Percentiles rank a stretch among this genome's conserved stretches.
Evolutionary conservation across 2,888 invertebrate genomes (phyloP).

Genomic region (Pristionchus arcanus): DNA sequence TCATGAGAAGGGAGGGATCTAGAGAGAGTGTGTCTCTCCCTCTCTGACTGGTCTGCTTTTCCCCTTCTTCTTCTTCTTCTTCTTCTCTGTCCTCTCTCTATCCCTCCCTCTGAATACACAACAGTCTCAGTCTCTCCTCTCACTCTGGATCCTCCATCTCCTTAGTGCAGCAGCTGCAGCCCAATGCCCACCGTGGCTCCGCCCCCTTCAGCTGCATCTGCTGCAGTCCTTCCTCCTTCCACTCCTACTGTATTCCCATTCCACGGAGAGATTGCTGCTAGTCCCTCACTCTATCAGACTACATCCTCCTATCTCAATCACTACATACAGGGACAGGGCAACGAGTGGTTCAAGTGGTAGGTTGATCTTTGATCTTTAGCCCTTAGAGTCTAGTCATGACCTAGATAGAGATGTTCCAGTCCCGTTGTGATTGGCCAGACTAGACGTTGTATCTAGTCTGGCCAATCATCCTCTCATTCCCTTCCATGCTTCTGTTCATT

Average conservation of each 20-base stretch:
- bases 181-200: slow-evolving; percentile 59
- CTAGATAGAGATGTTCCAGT: not conserved
- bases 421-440: too few species aligned
- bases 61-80: not conserved
- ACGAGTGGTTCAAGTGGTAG: slow-evolving; percentile 55
- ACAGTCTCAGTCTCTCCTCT: not conserved
- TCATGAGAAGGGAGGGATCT: not conserved
- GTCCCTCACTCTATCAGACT: slow-evolving; percentile 51
- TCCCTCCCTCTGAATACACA: slow-evolving; percentile 19
- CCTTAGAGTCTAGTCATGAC: not conserved
- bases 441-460: not conserved
- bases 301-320: slow-evolving; percentile 48
- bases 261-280: slow-evolving; percentile 39
- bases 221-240: slow-evolving; percentile 58
- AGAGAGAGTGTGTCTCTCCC: not conserved
- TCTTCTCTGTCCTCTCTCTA: slow-evolving; percentile 38
- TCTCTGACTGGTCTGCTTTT: slow-evolving; percentile 20
- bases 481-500: not conserved
- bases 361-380: slow-evolving; percentile 37
- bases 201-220: slow-evolving; percentile 57
- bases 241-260: slow-evolving; percentile 64
- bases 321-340: slow-evolving; percentile 23
- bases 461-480: slow-evolving; percentile 17
- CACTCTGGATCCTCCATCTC: not conserved
- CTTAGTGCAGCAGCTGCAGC: slow-evolving; percentile 13